A percentile compares a stretch with the other conserved stretches of the same genome.
Conservation (phyloP, 92 coral and sea anemone species). For the Scolanthus callimorphus region DNA sequence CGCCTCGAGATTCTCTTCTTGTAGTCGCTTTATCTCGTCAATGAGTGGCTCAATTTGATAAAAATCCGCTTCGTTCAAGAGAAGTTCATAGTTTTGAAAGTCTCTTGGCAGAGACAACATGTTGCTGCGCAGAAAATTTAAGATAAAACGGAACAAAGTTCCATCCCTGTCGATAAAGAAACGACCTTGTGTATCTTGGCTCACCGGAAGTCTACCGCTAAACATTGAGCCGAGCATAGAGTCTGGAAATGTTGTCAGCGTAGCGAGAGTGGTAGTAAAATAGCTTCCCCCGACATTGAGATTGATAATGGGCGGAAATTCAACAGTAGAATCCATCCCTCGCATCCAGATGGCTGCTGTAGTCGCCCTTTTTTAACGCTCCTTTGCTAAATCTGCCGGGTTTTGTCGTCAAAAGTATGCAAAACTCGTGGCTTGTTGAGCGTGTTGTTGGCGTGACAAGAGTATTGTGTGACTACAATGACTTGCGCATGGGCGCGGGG, state of each 20-base stretch:
- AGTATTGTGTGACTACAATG: too few relatives aligned
- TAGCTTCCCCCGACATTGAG: conserved; percentile 67
- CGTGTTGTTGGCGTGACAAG: too few relatives aligned
- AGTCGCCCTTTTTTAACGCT: too few relatives aligned
- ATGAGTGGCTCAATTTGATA: conserved; percentile 51
- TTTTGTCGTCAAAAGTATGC: too few relatives aligned
- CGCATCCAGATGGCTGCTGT: neutral
- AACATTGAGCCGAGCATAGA: conserved; percentile 81
- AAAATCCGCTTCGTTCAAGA: conserved; percentile 72
- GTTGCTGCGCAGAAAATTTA: conserved; percentile 60
- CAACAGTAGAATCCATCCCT: conserved; percentile 1
- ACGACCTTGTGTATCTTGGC: conserved; percentile 50
- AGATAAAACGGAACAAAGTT: conserved; percentile 53
- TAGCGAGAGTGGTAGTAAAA: conserved; percentile 63
- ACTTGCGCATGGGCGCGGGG: too few relatives aligned
- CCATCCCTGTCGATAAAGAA: conserved; percentile 80
- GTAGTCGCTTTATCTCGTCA: conserved; percentile 13
- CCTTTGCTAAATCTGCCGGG: too few relatives aligned
- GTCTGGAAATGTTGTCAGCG: conserved; percentile 64
- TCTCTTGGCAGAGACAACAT: conserved; percentile 51
- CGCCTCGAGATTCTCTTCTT: neutral
- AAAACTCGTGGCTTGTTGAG: too few relatives aligned
- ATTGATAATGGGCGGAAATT: conserved; percentile 56
- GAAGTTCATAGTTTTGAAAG: conserved; percentile 62
- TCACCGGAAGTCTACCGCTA: conserved; percentile 62